phyloP scores from a whole-genome alignment of 2,113 vertebrate species.

The Entelurus aequoreus region DNA sequence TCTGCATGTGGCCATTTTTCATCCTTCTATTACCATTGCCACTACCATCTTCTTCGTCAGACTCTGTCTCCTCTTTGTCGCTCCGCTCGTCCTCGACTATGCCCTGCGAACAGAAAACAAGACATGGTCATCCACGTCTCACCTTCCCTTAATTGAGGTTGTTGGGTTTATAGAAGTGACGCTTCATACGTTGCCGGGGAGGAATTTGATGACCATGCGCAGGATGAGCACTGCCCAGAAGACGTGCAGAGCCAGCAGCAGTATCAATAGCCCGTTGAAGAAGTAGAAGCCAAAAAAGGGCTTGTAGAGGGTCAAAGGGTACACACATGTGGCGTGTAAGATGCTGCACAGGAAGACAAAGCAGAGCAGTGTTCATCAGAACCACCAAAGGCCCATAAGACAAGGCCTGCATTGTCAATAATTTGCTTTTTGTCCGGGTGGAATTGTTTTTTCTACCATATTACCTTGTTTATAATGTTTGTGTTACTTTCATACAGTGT shows the following conservation, averaged over 20 bases:
- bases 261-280: conserved; percentile 85
- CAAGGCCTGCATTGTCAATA: conserved; percentile 25
- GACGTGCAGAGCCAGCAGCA: conserved; percentile 86
- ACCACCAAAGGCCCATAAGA: conserved; percentile 45
- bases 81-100: conserved; percentile 89
- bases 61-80: conserved; percentile 85
- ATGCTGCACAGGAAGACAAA: conserved; percentile 77
- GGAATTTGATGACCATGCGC: conserved; percentile 91
- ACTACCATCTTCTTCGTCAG: conserved; percentile 77
- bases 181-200: conserved; percentile 83
- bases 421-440: conserved; percentile 32
- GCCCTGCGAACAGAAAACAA: conserved; percentile 35
- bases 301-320: conserved; percentile 78
- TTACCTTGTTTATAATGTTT: too few relatives aligned
- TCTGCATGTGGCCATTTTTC: conserved; percentile 79
- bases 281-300: conserved; percentile 92
- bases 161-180: background rate
- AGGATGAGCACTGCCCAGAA: conserved; percentile 91
- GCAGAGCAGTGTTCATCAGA: conserved; percentile 42
- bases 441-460: background rate
- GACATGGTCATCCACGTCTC: background rate
- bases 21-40: conserved; percentile 16
- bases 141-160: too few relatives aligned
- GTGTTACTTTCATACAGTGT: too few relatives aligned
- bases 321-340: conserved; percentile 81